These are phyloP conservation scores for Mythimna loreyi DNA, from an alignment of 2,888 invertebrate species.

Conservation along the genomic window DNA sequence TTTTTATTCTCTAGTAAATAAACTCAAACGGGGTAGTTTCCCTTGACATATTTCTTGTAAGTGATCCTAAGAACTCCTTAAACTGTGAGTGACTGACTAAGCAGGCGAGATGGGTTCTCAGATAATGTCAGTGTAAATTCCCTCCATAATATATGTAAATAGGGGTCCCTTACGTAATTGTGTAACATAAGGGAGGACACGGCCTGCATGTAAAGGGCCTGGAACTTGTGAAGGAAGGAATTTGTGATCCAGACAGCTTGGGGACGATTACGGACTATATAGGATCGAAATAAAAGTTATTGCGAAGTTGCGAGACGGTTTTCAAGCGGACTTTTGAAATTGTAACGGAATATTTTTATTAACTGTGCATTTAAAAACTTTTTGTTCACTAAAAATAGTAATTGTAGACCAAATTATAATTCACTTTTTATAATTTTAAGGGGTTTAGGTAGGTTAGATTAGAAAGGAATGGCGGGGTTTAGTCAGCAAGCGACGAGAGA, in stretches of 20 bases:
- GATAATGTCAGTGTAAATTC: conserved; percentile 59
- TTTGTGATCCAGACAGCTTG: conserved; percentile 23
- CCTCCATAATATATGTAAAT: conserved; percentile 59
- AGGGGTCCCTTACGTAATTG: conserved; percentile 55
- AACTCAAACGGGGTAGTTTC: background rate
- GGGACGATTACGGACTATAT: conserved; percentile 15
- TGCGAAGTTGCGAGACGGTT: background rate
- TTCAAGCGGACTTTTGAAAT: background rate
- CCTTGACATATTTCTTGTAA: conserved; percentile 4
- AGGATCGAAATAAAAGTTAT: background rate
- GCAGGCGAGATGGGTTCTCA: conserved; percentile 47
- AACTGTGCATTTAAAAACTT: background rate
- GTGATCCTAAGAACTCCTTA: conserved; percentile 26
- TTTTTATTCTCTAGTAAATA: background rate
- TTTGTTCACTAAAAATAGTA: no score
- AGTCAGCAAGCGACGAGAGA: no score
- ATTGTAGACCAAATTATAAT: no score
- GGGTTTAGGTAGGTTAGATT: no score
- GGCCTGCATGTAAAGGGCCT: conserved; percentile 24
- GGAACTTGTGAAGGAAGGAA: conserved; percentile 24
- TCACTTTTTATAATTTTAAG: no score
- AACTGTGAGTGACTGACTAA: conserved; percentile 54
- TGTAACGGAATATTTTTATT: background rate
- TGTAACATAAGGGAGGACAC: conserved; percentile 43
- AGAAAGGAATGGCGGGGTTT: no score